Percentiles rank a stretch among this genome's conserved stretches.
Conservation (phyloP, 92 coral and sea anemone species). For the Plumapathes pennacea region DNA sequence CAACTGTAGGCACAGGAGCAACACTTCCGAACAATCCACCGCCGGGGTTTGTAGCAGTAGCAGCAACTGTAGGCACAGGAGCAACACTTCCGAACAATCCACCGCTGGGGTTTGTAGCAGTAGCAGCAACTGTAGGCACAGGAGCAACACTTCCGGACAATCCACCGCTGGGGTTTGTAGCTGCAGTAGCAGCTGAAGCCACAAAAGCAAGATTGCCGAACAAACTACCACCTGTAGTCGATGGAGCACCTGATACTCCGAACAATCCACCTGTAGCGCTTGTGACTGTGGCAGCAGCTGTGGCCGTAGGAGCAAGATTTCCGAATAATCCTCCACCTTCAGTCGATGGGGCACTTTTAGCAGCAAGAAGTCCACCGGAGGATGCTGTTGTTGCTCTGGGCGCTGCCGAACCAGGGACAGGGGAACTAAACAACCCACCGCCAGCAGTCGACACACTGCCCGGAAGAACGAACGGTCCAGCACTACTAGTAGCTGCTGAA, state of each 20-base stretch:
- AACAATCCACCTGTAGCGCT: neutral
- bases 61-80: too few relatives aligned
- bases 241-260: neutral
- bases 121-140: too few relatives aligned
- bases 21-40: too few relatives aligned
- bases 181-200: too few relatives aligned
- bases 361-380: conserved; percentile 8
- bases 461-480: conserved; percentile 3
- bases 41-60: too few relatives aligned
- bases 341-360: neutral
- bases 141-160: too few relatives aligned
- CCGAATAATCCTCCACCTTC: conserved; percentile 12
- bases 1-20: too few relatives aligned
- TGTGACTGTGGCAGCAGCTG: neutral
- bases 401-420: conserved; percentile 1
- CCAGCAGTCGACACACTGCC: conserved; percentile 16
- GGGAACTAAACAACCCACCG: conserved; percentile 1
- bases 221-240: too few relatives aligned
- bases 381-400: conserved; percentile 5
- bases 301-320: conserved; percentile 5
- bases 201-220: too few relatives aligned
- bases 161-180: too few relatives aligned
- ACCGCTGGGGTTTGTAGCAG: too few relatives aligned
- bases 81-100: too few relatives aligned
- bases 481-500: neutral